These are phyloP conservation scores for Podarcis cretensis DNA, from an alignment of 2,113 vertebrate species.

Conservation along the genomic window DNA sequence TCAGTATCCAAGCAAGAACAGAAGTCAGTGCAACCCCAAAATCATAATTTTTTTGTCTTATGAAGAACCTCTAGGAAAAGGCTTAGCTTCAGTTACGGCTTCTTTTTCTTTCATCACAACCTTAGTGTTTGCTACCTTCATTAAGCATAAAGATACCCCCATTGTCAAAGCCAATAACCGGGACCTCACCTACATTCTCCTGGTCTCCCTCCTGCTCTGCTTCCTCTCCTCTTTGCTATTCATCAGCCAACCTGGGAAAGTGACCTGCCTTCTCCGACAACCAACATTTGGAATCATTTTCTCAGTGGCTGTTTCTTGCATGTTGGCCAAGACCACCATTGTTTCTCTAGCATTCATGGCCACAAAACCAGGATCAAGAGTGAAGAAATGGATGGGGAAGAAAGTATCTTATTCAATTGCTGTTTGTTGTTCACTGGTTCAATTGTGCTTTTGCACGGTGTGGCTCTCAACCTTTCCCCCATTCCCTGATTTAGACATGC, in stretches of 20 bases:
- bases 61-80: background rate
- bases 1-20: background rate
- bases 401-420: background rate
- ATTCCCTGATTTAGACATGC: background rate
- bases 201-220: background rate
- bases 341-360: conserved; percentile 13
- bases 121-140: background rate
- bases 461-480: background rate
- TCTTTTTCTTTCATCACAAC: background rate
- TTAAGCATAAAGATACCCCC: background rate
- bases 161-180: conserved; percentile 1
- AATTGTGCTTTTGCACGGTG: background rate
- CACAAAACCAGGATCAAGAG: background rate
- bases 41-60: background rate
- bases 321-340: conserved; percentile 1
- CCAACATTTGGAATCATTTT: background rate
- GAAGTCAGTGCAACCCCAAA: background rate
- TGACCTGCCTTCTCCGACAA: background rate
- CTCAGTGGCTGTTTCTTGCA: background rate
- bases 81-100: background rate
- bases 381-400: conserved; percentile 2
- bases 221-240: conserved; percentile 1
- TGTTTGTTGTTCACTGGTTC: background rate
- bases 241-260: background rate
- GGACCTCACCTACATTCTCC: background rate